Percentiles rank a stretch among this genome's conserved stretches.
Conservation (phyloP, 2,113 vertebrate species). For the Puma concolor region DNA sequence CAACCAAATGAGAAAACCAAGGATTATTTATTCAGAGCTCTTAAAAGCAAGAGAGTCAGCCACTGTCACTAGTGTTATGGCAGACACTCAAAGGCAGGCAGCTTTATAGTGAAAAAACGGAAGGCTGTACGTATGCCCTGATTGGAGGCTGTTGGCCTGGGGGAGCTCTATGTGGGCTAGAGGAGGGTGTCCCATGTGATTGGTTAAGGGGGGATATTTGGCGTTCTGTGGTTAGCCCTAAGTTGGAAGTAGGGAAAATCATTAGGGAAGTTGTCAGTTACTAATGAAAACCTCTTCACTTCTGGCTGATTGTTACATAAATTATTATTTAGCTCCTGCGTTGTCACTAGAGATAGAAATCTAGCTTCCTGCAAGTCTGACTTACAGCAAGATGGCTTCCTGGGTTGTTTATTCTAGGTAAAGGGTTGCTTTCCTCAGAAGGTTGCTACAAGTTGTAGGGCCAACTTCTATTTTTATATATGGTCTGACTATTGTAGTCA, state of each 20-base stretch:
- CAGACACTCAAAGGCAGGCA: background rate
- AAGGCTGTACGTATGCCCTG: background rate
- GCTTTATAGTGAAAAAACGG: background rate
- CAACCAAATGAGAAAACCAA: conserved; percentile 14
- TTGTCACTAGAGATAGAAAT: background rate
- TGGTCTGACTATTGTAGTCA: background rate
- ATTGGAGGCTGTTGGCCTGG: background rate
- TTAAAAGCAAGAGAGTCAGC: background rate
- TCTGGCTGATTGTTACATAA: background rate
- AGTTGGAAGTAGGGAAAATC: background rate
- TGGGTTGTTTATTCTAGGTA: too few species aligned
- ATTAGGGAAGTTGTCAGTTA: background rate
- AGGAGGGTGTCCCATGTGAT: background rate
- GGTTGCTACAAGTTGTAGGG: background rate
- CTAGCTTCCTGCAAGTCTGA: background rate
- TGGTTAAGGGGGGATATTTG: background rate
- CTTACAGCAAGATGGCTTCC: background rate
- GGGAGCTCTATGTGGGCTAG: background rate
- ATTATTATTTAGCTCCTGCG: background rate
- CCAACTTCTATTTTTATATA: conserved; percentile 1
- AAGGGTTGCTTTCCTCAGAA: background rate
- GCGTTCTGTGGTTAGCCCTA: background rate
- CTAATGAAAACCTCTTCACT: background rate
- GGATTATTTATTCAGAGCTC: background rate
- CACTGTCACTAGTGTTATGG: background rate